Evolutionary conservation across 2,797 vertebrate species (phyloP), one percentile per base, ranked within the genome.

Genomic region (Myotis pilosus): DNA sequence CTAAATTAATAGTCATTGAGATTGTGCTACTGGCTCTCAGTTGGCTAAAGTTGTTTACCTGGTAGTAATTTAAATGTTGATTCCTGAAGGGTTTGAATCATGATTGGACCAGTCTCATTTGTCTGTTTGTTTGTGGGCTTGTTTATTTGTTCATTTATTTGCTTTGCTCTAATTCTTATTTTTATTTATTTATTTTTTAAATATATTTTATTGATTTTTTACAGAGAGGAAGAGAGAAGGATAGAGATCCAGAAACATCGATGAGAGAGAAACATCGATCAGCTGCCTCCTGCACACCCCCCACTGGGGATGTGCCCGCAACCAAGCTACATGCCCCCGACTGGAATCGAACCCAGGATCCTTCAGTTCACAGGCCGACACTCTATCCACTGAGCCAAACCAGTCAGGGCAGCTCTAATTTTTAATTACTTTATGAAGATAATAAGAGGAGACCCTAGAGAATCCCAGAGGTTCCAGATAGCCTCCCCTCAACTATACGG

Each of bases 381-480:
- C 44, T 44, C 44, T 44, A 44, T 44, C 44, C 10, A 44, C 44
- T 44, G 2, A 44, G 44, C 44, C 44, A 44, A 44, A 44, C 44
- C 44, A 44, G 44, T 44, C 44, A 44, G 10, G 10, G 44, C 44
- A 44, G 13, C 12, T 30, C 60, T 57, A 57, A 57, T 49, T 78
- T 93, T 66, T 64, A 17, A 60, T 81, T 95, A 75, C 2, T n/a
- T 60, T 90, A 28, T 80, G 36, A 38, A 91, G 60, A 15, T 41
- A 41, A 57, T 28, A 23, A 87, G 49, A 89, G n/a, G 6, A 78
- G 33, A 57, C 8, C 2, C 23, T 55, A 62, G 44, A 82, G 28
- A 94, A n/a, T 71, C 17, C 3, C 60, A 38, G 30, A 81, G 23
- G 5, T 80, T 82, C 20, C 9, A 41, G 7, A 33, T 3, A 69